Percentiles rank a stretch among this genome's conserved stretches.
These are phyloP conservation scores for Heliornis fulica DNA, from an alignment of 2,113 vertebrate species.

Conservation along the genomic window DNA sequence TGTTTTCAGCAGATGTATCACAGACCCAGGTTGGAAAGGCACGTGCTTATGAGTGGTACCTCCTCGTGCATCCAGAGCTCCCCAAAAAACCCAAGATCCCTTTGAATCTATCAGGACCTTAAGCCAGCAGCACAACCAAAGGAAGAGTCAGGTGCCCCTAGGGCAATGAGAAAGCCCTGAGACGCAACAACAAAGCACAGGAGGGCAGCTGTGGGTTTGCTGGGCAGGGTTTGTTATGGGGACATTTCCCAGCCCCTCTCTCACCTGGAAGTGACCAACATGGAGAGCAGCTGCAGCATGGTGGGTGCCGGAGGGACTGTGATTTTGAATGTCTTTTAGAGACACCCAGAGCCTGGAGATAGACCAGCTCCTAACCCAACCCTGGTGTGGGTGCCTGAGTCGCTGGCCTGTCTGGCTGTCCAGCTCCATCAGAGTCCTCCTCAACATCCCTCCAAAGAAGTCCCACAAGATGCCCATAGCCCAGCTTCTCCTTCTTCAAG, in stretches of 20 bases:
- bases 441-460: not conserved
- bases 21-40: not conserved
- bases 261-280: rapidly evolving
- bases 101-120: not conserved
- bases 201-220: no score
- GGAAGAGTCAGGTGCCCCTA: not conserved
- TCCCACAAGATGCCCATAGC: not conserved
- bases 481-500: not conserved
- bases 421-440: not conserved
- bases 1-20: not conserved
- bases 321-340: not conserved
- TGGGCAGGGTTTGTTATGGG: not conserved
- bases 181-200: not conserved
- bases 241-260: not conserved
- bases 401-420: not conserved
- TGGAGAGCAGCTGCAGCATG: not conserved
- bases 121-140: not conserved
- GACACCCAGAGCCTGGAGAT: not conserved
- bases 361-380: not conserved
- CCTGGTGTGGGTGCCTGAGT: not conserved
- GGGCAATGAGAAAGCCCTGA: not conserved
- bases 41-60: not conserved
- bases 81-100: not conserved
- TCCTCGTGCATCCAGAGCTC: not conserved
- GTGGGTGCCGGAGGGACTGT: rapidly evolving